Conservation (phyloP, 2,888 invertebrate species). For the Microctonus brassicae region DNA sequence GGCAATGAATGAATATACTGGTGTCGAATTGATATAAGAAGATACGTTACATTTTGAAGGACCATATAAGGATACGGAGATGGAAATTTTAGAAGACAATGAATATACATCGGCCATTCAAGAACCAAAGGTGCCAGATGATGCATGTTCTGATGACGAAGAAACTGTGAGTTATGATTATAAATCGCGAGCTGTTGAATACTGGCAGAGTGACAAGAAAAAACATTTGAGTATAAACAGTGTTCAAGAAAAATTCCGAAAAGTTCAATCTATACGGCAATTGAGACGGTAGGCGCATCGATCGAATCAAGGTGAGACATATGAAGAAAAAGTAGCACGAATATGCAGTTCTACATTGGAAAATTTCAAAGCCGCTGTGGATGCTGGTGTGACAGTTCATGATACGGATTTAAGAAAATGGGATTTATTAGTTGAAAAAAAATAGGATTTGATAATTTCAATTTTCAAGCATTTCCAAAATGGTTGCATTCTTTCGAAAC, state of each 20-base stretch:
- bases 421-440: neutral
- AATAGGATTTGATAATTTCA: no score
- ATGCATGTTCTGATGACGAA: no score
- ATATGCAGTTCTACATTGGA: neutral
- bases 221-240: neutral
- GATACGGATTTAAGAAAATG: neutral
- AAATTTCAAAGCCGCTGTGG: neutral
- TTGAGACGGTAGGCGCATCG: neutral
- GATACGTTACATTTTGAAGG: slow-evolving; percentile 6
- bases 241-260: neutral
- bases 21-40: slow-evolving; percentile 5
- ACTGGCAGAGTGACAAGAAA: neutral
- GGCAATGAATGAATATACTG: slow-evolving; percentile 8
- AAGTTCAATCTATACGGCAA: neutral
- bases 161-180: neutral
- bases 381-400: neutral
- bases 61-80: slow-evolving; percentile 1
- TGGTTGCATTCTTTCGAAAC: no score
- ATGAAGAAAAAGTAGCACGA: neutral
- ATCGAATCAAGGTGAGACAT: neutral
- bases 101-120: no score
- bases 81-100: neutral
- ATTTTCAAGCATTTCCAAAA: no score
- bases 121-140: no score
- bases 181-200: slow-evolving; percentile 5